Evolutionary conservation across 2,113 vertebrate genomes (phyloP).

Genomic region (Bujurquina vittata): DNA sequence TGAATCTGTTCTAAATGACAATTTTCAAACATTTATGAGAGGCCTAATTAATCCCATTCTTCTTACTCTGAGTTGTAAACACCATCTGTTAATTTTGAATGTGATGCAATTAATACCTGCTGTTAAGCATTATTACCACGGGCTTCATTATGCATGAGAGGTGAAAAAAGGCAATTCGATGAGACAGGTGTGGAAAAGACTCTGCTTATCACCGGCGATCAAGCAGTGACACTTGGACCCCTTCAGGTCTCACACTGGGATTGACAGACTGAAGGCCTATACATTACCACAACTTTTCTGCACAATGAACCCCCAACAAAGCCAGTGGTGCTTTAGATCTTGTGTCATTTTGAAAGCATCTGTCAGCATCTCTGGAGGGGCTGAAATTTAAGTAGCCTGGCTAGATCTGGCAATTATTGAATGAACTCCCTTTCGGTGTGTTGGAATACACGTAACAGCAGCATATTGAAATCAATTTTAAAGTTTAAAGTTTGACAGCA

Average conservation of each 20-base stretch:
- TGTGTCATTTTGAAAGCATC: constrained; percentile 21
- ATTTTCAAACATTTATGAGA: constrained; percentile 54
- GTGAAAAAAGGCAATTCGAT: constrained; percentile 19
- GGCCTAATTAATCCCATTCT: constrained; percentile 54
- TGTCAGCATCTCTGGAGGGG: constrained; percentile 8
- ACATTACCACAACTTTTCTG: constrained; percentile 39
- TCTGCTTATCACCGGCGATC: constrained; percentile 18
- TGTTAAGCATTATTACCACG: constrained; percentile 32
- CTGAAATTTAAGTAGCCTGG: constrained; percentile 18
- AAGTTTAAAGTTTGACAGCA: neutral
- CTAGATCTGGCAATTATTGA: constrained; percentile 5
- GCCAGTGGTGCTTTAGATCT: constrained; percentile 18
- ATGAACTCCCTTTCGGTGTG: neutral
- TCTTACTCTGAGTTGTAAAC: constrained; percentile 11
- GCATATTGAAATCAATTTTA: neutral
- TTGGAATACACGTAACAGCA: neutral
- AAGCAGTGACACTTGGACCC: constrained; percentile 46
- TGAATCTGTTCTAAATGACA: neutral
- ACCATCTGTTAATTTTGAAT: constrained; percentile 51
- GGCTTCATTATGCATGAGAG: constrained; percentile 69
- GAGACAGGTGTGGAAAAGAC: constrained; percentile 27
- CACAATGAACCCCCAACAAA: constrained; percentile 12
- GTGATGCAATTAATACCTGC: constrained; percentile 46
- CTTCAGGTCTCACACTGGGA: constrained; percentile 40
- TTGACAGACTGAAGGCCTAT: constrained; percentile 28